Base-by-base conservation (phyloP, 2,113 vertebrate genomes). In the Platanista minor region DNA sequence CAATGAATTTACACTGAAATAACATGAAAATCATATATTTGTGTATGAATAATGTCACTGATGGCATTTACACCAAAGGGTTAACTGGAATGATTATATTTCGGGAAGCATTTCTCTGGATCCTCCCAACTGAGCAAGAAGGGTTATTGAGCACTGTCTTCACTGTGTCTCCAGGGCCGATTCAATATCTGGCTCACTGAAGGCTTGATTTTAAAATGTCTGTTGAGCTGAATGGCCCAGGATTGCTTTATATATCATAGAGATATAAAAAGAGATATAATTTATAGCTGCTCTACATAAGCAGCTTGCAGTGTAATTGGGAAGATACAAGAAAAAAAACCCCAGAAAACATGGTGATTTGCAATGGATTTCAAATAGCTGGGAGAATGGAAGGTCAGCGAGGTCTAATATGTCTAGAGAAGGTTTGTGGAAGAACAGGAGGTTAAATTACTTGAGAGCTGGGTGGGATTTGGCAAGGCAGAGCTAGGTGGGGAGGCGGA, bases 211-310 rank as follows among this genome's bases (percentile, higher is more conserved):
- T 96, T 64, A 80, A 86, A 91, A 90, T 75, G 17, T 90, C 20
- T 87, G 11, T 78, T 95, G 57, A 95, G 41, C 13, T 29, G 59
- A 97, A 64, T 89, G 74, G n/a, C n/a, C 75, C 25, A 96, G 29
- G 29, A 71, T 87, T 94, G 36, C 41, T 84, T 83, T 72, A 84
- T 11, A 95, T 84, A 80, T 52, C 81, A 14, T 90, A 27, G 36
- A 74, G 80, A 87, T 96, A 97, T 71, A 81, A 91, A 96, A 96
- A 92, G 66, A 87, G 49, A 90, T 75, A 62, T 87, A 93, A 96
- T 87, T 80, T 96, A 84, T 95, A 78, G 84, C 84, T 95, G 57
- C 31, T 90, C 31, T 86, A 74, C 12, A 87, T 87, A 97, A 97
- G 12, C 15, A 91, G 67, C 57, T 84, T 96, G 49, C 62, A 87